These are phyloP conservation scores for Meiosimyza platycephala DNA, from an alignment of 2,888 invertebrate species.

Conservation along the genomic window DNA sequence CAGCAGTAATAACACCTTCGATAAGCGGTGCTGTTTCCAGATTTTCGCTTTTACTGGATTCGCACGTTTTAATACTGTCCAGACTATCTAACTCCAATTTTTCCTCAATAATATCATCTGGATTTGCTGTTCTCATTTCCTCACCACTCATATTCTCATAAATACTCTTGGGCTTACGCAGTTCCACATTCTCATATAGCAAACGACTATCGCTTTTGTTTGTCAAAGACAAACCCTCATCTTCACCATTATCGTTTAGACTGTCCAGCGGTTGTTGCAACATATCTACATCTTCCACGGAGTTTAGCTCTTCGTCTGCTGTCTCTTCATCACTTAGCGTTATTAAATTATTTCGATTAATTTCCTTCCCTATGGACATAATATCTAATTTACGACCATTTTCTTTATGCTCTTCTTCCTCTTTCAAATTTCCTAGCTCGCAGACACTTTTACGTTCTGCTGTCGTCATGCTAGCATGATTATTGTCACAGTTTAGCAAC, in stretches of 20 bases:
- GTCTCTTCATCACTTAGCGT: conserved; percentile 5
- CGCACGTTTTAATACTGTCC: conserved; percentile 52
- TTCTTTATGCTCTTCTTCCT: conserved; percentile 44
- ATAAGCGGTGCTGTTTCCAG: conserved; percentile 43
- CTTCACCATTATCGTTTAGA: conserved; percentile 20
- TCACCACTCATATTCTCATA: conserved; percentile 65
- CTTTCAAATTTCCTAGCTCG: conserved; percentile 52
- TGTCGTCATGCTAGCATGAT: conserved; percentile 29
- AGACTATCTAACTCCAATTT: conserved; percentile 58
- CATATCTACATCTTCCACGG: conserved; percentile 45
- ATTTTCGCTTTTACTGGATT: conserved; percentile 36
- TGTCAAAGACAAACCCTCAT: conserved; percentile 13
- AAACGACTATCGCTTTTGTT: conserved; percentile 54
- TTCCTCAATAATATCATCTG: conserved; percentile 23
- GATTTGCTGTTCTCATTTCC: conserved; percentile 54
- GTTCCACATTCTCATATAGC: conserved; percentile 66
- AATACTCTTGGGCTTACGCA: conserved; percentile 62
- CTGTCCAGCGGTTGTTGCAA: conserved; percentile 35
- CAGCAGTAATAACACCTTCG: conserved; percentile 30
- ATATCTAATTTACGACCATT: conserved; percentile 27
- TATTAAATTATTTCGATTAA: conserved; percentile 14
- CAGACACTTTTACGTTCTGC: conserved; percentile 3
- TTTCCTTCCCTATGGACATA: neutral
- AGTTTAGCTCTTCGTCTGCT: neutral
- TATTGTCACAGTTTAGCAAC: conserved; percentile 64